A percentile compares a stretch with the other conserved stretches of the same genome.
Evolutionary conservation across 92 coral and sea anemone species (phyloP).

Genomic region (Actinernus sp.): DNA sequence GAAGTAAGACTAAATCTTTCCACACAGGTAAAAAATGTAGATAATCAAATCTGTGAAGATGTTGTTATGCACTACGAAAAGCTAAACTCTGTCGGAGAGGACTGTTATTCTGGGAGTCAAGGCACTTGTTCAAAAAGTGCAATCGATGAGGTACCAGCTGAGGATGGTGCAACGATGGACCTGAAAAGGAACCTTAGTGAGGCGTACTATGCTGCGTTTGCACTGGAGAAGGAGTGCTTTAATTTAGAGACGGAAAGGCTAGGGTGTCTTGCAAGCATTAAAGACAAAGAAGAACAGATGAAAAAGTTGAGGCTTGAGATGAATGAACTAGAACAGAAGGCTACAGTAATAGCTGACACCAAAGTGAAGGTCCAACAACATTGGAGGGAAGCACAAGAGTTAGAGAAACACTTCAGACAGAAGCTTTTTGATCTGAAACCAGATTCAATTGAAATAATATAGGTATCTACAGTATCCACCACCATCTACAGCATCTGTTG

Average conservation of each 20-base stretch:
- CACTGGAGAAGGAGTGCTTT: slow-evolving; percentile 16
- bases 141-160: no score
- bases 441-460: no score
- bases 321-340: slow-evolving; percentile 2
- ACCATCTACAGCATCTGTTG: no score
- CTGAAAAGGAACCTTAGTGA: slow-evolving; percentile 7
- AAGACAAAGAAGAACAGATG: slow-evolving; percentile 5
- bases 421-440: neutral
- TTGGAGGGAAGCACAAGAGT: slow-evolving; percentile 5
- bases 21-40: no score
- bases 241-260: slow-evolving; percentile 4
- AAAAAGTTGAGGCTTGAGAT: slow-evolving; percentile 1
- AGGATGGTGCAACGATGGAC: no score
- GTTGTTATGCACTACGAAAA: no score
- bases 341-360: neutral
- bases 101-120: no score
- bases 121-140: no score
- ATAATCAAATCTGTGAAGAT: no score
- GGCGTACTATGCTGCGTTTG: neutral
- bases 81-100: no score
- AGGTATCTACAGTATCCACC: no score
- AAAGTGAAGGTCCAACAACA: neutral
- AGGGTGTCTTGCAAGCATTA: slow-evolving; percentile 1
- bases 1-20: no score
- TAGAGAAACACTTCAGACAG: neutral